Conservation (phyloP, 2,113 vertebrate species). For the Panthera uncia region DNA sequence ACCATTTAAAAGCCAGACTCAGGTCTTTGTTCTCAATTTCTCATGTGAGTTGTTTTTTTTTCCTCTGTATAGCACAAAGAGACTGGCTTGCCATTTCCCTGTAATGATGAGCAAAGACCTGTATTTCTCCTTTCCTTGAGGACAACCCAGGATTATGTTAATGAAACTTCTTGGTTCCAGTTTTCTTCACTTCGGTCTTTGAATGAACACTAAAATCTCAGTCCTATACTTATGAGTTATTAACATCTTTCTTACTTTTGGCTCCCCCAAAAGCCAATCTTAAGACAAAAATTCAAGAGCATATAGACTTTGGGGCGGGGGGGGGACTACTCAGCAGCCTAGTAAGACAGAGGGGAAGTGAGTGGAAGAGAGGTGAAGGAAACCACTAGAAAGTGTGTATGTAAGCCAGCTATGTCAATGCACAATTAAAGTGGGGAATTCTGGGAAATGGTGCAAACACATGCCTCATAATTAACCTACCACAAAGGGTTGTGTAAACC, state of each 20-base stretch:
- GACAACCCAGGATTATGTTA: background rate
- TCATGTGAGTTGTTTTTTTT: background rate
- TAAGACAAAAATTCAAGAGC: background rate
- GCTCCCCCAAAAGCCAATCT: background rate
- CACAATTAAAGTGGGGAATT: background rate
- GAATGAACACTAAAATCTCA: background rate
- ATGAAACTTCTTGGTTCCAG: background rate
- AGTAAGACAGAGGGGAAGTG: background rate
- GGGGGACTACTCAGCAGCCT: background rate
- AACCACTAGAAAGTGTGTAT: background rate
- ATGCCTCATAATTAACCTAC: background rate
- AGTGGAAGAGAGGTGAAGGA: background rate
- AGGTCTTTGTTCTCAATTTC: conserved; percentile 22
- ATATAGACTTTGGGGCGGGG: background rate
- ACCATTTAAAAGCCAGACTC: background rate
- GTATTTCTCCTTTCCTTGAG: background rate
- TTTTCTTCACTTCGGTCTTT: conserved; percentile 28
- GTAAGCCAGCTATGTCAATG: background rate
- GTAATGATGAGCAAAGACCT: background rate
- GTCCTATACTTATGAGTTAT: background rate
- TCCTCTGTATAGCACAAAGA: background rate
- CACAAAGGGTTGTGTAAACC: background rate
- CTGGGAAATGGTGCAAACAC: background rate
- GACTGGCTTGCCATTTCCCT: background rate
- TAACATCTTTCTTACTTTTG: conserved; percentile 11